Evolutionary conservation across 2,888 invertebrate species (phyloP).

Genomic region (Tenthredo mesomela): DNA sequence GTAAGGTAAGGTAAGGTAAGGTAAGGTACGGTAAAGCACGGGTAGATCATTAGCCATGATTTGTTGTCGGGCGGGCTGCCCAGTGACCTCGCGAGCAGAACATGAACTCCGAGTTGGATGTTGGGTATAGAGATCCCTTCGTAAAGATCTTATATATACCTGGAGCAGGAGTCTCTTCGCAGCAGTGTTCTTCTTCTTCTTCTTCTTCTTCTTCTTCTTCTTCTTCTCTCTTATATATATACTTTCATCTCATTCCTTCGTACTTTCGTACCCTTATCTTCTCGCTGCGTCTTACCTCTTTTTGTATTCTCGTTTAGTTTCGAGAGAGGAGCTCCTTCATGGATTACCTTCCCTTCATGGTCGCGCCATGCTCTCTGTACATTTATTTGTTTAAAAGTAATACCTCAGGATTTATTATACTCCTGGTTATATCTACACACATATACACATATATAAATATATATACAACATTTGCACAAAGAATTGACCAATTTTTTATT

Average conservation of each 20-base stretch:
- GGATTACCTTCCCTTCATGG: background rate
- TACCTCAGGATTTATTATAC: constrained; percentile 2
- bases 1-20: constrained; percentile 67
- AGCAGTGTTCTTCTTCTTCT: background rate
- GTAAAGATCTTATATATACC: constrained; percentile 45
- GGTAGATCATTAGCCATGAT: constrained; percentile 78
- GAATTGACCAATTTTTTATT: no score
- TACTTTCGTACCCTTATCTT: constrained; percentile 3
- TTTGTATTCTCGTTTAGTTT: background rate
- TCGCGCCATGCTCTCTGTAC: background rate
- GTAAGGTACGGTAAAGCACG: constrained; percentile 70
- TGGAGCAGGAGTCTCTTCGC: constrained; percentile 23
- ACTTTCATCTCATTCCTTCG: constrained; percentile 7
- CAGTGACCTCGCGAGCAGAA: constrained; percentile 74
- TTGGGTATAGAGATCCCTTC: constrained; percentile 45
- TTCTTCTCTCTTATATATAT: background rate
- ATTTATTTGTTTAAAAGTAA: constrained; percentile 9
- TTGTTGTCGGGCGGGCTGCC: constrained; percentile 77
- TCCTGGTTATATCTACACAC: no score
- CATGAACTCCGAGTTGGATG: constrained; percentile 68
- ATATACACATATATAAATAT: no score
- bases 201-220: constrained; percentile 1
- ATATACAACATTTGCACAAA: no score
- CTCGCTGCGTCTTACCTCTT: constrained; percentile 3
- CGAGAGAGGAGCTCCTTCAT: background rate